phyloP scores from a whole-genome alignment of 2,888 invertebrate species.

The Aricia artaxerxes region DNA sequence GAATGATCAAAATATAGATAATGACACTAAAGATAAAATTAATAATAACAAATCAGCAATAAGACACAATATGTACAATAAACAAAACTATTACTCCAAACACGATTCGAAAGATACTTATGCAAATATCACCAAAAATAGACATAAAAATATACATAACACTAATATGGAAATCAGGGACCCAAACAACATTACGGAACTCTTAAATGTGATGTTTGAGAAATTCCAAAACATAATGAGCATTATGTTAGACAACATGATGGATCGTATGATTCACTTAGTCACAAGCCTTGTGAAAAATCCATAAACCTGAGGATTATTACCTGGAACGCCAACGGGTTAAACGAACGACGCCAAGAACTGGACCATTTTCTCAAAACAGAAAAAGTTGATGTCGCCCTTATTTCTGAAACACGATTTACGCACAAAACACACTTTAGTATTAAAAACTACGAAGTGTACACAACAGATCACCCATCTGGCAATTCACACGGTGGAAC shows the following conservation, averaged over 20 bases:
- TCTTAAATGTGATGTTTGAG: slow-evolving; percentile 29
- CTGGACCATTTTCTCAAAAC: background rate
- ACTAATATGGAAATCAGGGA: slow-evolving; percentile 10
- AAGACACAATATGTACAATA: too few relatives aligned
- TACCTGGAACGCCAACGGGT: too few relatives aligned
- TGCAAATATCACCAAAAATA: too few relatives aligned
- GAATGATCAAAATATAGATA: too few relatives aligned
- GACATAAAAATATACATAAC: too few relatives aligned
- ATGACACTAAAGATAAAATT: too few relatives aligned
- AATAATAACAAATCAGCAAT: too few relatives aligned
- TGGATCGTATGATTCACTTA: too few relatives aligned
- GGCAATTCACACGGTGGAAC: slow-evolving; percentile 1
- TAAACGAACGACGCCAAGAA: background rate
- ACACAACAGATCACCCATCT: background rate
- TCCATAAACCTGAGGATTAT: background rate
- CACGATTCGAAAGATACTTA: background rate
- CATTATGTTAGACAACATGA: slow-evolving; percentile 33
- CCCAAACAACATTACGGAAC: background rate
- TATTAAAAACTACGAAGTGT: background rate
- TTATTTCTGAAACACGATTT: background rate
- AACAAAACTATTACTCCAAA: too few relatives aligned
- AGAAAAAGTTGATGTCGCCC: background rate
- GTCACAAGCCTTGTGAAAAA: too few relatives aligned
- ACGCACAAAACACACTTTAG: background rate
- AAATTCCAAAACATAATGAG: slow-evolving; percentile 30